Percentiles rank a stretch among this genome's conserved stretches.
These are phyloP conservation scores for Propithecus deckenii DNA, from an alignment of 2,797 vertebrate species.

Conservation along the genomic window DNA sequence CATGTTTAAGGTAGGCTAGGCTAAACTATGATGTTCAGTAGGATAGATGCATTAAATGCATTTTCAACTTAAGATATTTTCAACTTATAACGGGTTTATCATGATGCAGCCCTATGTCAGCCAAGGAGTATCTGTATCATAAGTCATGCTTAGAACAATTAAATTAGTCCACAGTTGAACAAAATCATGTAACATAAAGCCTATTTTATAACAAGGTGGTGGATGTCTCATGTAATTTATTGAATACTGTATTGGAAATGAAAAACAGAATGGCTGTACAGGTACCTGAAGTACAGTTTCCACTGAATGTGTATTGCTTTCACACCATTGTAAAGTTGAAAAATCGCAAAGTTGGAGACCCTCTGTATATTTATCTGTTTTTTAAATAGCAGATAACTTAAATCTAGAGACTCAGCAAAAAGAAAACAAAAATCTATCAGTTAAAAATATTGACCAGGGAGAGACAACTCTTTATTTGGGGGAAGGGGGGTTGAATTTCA, in stretches of 20 bases:
- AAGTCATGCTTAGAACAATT: neutral
- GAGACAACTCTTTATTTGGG: neutral
- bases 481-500: neutral
- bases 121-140: neutral
- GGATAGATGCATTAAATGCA: neutral
- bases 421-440: conserved; percentile 17
- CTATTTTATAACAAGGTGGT: neutral
- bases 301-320: neutral
- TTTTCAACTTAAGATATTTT: neutral
- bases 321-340: neutral
- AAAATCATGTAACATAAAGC: neutral
- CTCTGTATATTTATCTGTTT: neutral
- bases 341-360: neutral
- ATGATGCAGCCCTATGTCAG: neutral
- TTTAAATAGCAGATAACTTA: conserved; percentile 24
- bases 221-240: neutral
- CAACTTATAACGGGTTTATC: neutral
- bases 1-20: neutral
- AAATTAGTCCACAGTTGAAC: neutral
- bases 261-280: neutral
- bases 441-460: neutral
- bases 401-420: neutral
- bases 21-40: neutral
- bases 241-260: neutral
- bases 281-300: neutral